Evolutionary conservation across 2,888 invertebrate genomes (phyloP), one percentile per base, ranked within the genome.

Genomic region (Rhagium mordax): DNA sequence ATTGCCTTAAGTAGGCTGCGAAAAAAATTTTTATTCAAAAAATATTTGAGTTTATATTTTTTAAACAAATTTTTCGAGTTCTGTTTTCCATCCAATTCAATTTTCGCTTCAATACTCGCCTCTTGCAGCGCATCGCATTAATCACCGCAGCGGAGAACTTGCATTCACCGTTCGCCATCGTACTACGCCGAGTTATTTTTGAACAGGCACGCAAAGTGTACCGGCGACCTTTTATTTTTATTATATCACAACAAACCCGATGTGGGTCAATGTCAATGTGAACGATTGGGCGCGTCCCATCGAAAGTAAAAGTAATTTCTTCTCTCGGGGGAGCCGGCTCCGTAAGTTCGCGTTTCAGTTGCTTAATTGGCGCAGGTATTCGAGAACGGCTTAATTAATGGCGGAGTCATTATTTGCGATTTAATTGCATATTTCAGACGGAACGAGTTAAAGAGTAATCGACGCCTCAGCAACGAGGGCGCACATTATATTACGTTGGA

Each of bases 221-320:
- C 15, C 27, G 18, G 29, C 6, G 33, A 59, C 59, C 59, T 16
- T 59, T 59, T 27, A 41, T 20, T 27, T 57, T 57, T 24, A 27
- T 57, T 24, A 57, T 27, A 27, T 24, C 55, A 57, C 24, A 24
- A 27, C 20, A 21, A 24, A 33, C 33, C 20, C 59, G 59, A 10
- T 33, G 29, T 59, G 33, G 59, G 59, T 59, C 59, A 59, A 33
- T 59, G 59, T 59, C 59, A 59, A 29, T 59, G 59, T 53, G 21
- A 53, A 21, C 21, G 53, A 13, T 59, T 59, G 59, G 59, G 59
- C 18, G 55, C 66, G 66, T 13, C 66, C 51, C 7, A 15, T 18
- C 33, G 53, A 67, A 41, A 67, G 66, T 55, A 67, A 67, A 57
- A 67, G 66, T 57, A 67, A 57, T 67, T 57, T 67, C 55, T 57